Percentiles rank a stretch among this genome's conserved stretches.
Evolutionary conservation across 1,140 invertebrate species (phyloP).

Genomic region (Berghia stephanieae): DNA sequence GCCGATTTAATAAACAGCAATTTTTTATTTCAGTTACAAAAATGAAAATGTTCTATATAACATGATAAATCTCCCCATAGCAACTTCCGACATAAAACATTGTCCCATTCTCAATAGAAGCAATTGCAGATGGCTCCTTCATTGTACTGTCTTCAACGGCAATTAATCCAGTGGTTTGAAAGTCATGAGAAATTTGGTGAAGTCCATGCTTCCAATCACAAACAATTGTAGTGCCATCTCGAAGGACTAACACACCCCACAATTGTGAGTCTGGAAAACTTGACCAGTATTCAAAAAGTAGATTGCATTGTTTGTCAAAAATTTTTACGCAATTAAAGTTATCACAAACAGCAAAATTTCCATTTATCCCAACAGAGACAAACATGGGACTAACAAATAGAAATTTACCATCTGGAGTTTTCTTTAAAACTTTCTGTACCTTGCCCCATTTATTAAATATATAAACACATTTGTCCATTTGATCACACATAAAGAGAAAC

Average conservation of each 20-base stretch:
- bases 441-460: conserved; percentile 12
- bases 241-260: conserved; percentile 25
- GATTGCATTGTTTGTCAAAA: conserved; percentile 25
- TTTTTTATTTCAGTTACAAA: too few relatives aligned
- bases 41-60: too few relatives aligned
- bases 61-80: conserved; percentile 21
- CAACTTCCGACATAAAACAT: conserved; percentile 22
- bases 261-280: conserved; percentile 23
- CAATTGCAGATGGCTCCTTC: conserved; percentile 27
- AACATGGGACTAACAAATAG: conserved; percentile 26
- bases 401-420: conserved; percentile 27
- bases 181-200: conserved; percentile 26
- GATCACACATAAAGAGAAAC: conserved; percentile 31
- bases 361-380: conserved; percentile 27
- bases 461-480: conserved; percentile 30
- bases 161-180: conserved; percentile 11
- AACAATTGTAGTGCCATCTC: background rate
- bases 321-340: conserved; percentile 24
- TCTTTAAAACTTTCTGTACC: conserved; percentile 17
- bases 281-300: conserved; percentile 18
- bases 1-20: too few relatives aligned
- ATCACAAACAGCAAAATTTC: conserved; percentile 24
- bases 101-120: conserved; percentile 23
- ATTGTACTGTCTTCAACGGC: background rate
- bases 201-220: conserved; percentile 33